These are phyloP conservation scores for Thaumatotibia leucotreta DNA, from an alignment of 1,140 invertebrate species.

Conservation along the genomic window DNA sequence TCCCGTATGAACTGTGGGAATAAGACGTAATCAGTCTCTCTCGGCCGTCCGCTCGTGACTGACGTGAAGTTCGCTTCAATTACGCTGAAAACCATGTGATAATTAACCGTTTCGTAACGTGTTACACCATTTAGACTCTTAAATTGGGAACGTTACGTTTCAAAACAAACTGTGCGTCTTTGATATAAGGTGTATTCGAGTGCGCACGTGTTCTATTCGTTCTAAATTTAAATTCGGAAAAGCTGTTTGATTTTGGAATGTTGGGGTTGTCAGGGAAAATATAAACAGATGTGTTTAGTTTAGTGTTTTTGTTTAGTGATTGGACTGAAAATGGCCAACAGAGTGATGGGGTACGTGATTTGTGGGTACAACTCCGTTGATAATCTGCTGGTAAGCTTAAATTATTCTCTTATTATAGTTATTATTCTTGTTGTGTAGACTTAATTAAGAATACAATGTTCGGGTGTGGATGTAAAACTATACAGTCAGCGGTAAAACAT, in stretches of 20 bases:
- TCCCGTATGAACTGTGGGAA: background rate
- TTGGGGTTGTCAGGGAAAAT: background rate
- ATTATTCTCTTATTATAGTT: too few relatives aligned
- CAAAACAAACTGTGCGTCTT: background rate
- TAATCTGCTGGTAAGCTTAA: conserved; percentile 60
- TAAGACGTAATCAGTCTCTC: conserved; percentile 37
- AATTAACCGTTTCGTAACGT: conserved; percentile 16
- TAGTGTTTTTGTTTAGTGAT: conserved; percentile 19
- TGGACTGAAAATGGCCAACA: conserved; percentile 51
- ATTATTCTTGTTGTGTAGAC: too few relatives aligned
- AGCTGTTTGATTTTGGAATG: background rate
- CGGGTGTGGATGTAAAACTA: too few relatives aligned
- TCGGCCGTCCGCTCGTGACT: conserved; percentile 25
- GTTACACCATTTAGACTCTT: background rate
- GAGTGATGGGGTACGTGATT: conserved; percentile 68
- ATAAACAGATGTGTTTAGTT: conserved; percentile 19
- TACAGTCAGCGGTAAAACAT: too few relatives aligned
- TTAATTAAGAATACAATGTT: too few relatives aligned
- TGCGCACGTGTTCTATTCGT: background rate
- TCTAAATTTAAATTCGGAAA: conserved; percentile 9
- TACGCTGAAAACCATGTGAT: conserved; percentile 17
- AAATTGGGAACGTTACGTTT: background rate
- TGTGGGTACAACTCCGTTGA: conserved; percentile 71
- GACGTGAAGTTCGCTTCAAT: conserved; percentile 25
- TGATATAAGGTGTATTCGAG: conserved; percentile 17